Evolutionary conservation across 2,888 invertebrate genomes (phyloP).

Genomic region (Sarcophaga subvicina): DNA sequence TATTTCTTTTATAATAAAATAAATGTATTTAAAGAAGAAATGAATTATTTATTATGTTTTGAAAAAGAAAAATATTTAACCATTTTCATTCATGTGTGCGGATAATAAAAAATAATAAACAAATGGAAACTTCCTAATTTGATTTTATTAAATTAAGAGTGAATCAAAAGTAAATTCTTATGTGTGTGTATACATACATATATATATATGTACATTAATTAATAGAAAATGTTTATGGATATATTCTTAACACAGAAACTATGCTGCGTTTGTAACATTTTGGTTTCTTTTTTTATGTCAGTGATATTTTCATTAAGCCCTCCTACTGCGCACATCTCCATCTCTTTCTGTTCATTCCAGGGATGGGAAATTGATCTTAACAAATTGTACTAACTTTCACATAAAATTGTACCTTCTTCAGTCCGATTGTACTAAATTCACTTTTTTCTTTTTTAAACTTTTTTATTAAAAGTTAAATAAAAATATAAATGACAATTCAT

Average conservation of each 20-base stretch:
- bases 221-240: no score
- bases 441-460: no score
- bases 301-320: slow-evolving; percentile 57
- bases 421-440: no score
- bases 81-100: neutral
- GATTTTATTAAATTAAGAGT: neutral
- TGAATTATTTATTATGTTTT: neutral
- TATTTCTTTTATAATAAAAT: neutral
- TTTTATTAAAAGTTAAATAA: no score
- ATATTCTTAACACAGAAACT: slow-evolving; percentile 32
- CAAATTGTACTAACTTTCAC: no score
- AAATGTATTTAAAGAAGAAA: no score
- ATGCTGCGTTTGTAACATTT: slow-evolving; percentile 46
- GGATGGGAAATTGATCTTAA: no score
- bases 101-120: neutral
- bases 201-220: neutral
- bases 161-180: neutral
- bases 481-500: no score
- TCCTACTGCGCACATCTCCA: slow-evolving; percentile 58
- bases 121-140: neutral
- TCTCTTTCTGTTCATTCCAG: neutral
- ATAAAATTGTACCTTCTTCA: no score
- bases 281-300: slow-evolving; percentile 43
- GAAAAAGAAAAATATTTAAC: neutral
- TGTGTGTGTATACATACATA: neutral